Percentiles rank a stretch among this genome's conserved stretches.
phyloP scores from a whole-genome alignment of 1,140 invertebrate species.

The Diachasmimorpha longicaudata region DNA sequence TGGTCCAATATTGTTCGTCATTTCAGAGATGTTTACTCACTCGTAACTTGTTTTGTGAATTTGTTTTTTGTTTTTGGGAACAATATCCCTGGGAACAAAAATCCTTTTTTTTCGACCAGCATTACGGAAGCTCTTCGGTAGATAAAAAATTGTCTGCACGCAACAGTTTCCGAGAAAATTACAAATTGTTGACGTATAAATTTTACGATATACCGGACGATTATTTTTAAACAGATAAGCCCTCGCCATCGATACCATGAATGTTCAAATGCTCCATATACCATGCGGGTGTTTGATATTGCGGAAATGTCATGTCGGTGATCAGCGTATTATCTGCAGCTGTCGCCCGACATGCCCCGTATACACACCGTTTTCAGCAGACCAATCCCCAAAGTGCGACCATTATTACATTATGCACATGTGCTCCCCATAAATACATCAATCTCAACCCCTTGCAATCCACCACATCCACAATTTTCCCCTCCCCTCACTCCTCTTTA shows the following conservation, averaged over 20 bases:
- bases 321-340: constrained; percentile 57
- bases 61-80: no score
- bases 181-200: no score
- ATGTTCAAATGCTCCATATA: neutral
- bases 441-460: constrained; percentile 40
- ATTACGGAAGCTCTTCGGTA: no score
- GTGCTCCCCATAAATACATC: constrained; percentile 58
- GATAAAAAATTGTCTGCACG: no score
- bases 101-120: no score
- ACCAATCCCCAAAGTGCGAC: constrained; percentile 15
- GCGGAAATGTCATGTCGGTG: constrained; percentile 36
- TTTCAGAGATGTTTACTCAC: no score
- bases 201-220: no score
- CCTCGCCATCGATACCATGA: neutral
- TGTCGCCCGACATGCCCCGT: constrained; percentile 52
- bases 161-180: no score
- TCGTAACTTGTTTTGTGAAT: no score
- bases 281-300: neutral
- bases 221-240: no score
- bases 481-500: neutral
- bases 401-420: constrained; percentile 57
- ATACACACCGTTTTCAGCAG: constrained; percentile 19
- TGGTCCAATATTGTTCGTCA: no score
- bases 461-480: neutral
- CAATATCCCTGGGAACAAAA: no score